Conservation (phyloP, 2,888 invertebrate genomes). For the Morpho deidamia region DNA sequence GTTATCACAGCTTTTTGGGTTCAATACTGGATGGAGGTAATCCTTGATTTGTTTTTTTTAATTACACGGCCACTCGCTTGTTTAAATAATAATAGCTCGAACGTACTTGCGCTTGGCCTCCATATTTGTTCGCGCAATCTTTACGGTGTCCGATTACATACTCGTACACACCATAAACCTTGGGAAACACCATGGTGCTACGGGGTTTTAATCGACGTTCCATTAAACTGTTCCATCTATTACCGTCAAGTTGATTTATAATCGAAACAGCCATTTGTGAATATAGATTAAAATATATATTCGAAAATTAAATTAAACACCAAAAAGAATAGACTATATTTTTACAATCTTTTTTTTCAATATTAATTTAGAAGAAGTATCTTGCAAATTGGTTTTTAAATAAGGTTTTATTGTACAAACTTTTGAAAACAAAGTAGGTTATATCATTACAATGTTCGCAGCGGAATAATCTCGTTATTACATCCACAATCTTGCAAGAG, state of each 20-base stretch:
- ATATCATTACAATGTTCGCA: constrained; percentile 13
- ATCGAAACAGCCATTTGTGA: too few species aligned
- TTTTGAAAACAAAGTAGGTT: background rate
- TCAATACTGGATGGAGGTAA: background rate
- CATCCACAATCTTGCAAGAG: constrained; percentile 41
- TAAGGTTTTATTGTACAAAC: background rate
- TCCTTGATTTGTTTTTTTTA: constrained; percentile 12
- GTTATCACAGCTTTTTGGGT: too few species aligned
- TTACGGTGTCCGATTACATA: constrained; percentile 15
- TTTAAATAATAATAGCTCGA: constrained; percentile 14
- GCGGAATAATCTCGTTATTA: constrained; percentile 42
- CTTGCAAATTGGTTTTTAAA: too few species aligned
- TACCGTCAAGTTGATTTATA: too few species aligned
- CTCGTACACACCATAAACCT: background rate
- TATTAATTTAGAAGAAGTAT: background rate
- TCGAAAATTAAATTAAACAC: too few species aligned
- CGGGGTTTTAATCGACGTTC: background rate
- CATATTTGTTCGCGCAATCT: constrained; percentile 17
- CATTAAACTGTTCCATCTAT: too few species aligned
- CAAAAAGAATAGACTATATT: background rate
- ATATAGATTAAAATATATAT: too few species aligned
- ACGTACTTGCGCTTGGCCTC: constrained; percentile 13
- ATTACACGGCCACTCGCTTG: constrained; percentile 11
- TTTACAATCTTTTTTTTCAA: background rate
- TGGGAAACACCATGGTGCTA: background rate